Percentiles rank a stretch among this genome's conserved stretches.
Evolutionary conservation across 2,113 vertebrate species (phyloP).

Genomic region (Phycodurus eques): DNA sequence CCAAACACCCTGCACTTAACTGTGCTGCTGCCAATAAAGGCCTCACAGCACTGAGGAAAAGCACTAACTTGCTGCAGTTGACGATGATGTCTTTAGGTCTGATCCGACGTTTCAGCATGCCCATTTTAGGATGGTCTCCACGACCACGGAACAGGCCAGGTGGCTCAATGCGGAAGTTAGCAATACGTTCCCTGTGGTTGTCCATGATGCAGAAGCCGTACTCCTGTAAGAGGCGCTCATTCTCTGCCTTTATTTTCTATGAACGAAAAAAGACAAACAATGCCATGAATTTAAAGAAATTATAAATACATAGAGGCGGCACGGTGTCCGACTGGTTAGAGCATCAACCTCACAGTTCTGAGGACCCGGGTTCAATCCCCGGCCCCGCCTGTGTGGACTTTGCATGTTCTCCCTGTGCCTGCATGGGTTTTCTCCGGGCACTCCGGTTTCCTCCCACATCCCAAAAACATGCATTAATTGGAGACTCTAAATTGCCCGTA

Average conservation of each 20-base stretch:
- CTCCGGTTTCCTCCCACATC: too few relatives aligned
- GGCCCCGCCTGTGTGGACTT: too few relatives aligned
- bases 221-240: conserved; percentile 86
- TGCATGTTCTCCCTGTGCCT: too few relatives aligned
- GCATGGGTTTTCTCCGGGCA: too few relatives aligned
- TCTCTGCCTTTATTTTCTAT: conserved; percentile 94
- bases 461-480: too few relatives aligned
- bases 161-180: conserved; percentile 96
- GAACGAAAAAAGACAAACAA: neutral
- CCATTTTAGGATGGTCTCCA: conserved; percentile 98
- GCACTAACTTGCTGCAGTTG: conserved; percentile 95
- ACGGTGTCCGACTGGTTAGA: too few relatives aligned
- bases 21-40: neutral
- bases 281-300: neutral
- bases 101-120: conserved; percentile 93
- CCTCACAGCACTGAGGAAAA: neutral
- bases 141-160: conserved; percentile 94
- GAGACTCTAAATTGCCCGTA: too few relatives aligned
- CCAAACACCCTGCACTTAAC: neutral
- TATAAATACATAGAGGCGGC: too few relatives aligned
- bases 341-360: too few relatives aligned
- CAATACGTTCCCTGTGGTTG: conserved; percentile 95
- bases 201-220: conserved; percentile 98
- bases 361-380: too few relatives aligned
- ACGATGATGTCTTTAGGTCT: conserved; percentile 92